Base-by-base conservation (phyloP, 2,113 vertebrate species). In the Entomyzon cyanotis region DNA sequence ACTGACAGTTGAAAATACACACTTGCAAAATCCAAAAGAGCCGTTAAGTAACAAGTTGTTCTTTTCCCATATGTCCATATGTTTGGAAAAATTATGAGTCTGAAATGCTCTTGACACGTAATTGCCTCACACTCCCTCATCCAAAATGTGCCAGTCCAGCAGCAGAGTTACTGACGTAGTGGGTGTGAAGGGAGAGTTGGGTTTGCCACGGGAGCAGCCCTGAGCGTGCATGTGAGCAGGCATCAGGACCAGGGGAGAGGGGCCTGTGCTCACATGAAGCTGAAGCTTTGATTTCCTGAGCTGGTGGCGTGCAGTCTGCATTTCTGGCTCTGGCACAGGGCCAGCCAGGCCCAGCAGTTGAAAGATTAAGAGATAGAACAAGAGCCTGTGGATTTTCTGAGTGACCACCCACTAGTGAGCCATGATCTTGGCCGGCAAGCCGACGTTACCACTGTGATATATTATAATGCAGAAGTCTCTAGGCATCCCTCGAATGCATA, bases 31-130 rank as follows among this genome's bases (percentile, higher is more conserved):
- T 95, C 87, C 85, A 96, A 95, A 96, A 93, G 95, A 97, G 96
- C 96, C 92, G 87, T 97, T 97, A 96, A 97, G 95, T 96, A 97
- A 95, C 95, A 94, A 96, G 94, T 96, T 97, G 97, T 96, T 97
- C 96, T 97, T 97, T 97, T 97, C 85, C 92, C 91, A 92, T 96
- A 95, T 95, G 85, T 92, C 91, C 93, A 94, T 97, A 97, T 94
- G 92, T 94, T 96, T 96, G 74, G 90, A 85, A 95, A 96, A 95
- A 93, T 90, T 62, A 94, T 37, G 87, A 94, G 91, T 84, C 95
- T 93, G 95, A 91, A 95, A 78, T 37, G 84, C 52, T 93, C 84
- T 95, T 90, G 89, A 94, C 93, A 95, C 89, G 49, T 85, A 93
- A 96, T 95, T 95, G 92, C 93, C 95, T 97, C 11, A 0, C 83